These are phyloP conservation scores for Etia nguti DNA, from an alignment of 2,113 vertebrate genomes.

Conservation along the genomic window DNA sequence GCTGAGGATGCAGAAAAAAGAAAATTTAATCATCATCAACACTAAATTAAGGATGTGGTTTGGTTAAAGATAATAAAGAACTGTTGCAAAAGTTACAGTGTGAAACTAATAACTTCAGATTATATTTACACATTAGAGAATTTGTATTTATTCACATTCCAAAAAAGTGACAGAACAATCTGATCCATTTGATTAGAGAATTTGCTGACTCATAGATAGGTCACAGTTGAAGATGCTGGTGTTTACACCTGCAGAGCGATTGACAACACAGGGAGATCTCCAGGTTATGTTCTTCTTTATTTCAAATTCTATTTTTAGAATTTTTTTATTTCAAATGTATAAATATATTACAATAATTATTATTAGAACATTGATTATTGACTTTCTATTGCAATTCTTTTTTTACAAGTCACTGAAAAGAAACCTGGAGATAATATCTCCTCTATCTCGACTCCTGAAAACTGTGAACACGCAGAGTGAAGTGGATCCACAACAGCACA, in stretches of 20 bases:
- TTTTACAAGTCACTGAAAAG: no score
- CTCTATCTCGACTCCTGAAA: background rate
- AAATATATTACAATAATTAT: no score
- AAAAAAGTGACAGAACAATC: background rate
- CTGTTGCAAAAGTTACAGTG: background rate
- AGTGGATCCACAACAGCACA: background rate
- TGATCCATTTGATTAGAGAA: background rate
- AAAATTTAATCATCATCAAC: background rate
- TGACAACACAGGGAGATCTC: no score
- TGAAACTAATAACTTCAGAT: background rate
- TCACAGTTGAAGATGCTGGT: no score
- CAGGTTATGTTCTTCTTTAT: no score
- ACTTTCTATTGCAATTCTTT: no score
- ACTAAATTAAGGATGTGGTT: background rate
- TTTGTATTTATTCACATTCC: background rate
- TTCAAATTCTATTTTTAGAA: no score
- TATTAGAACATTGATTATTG: no score
- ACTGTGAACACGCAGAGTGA: background rate
- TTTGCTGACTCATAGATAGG: background rate
- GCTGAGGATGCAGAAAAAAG: background rate
- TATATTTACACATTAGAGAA: background rate
- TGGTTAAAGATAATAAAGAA: background rate
- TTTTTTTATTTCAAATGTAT: no score
- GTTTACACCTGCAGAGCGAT: no score
- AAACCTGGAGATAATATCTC: background rate